These are phyloP conservation scores for Siphlonurus alternatus DNA, from an alignment of 2,888 invertebrate species.

Conservation along the genomic window DNA sequence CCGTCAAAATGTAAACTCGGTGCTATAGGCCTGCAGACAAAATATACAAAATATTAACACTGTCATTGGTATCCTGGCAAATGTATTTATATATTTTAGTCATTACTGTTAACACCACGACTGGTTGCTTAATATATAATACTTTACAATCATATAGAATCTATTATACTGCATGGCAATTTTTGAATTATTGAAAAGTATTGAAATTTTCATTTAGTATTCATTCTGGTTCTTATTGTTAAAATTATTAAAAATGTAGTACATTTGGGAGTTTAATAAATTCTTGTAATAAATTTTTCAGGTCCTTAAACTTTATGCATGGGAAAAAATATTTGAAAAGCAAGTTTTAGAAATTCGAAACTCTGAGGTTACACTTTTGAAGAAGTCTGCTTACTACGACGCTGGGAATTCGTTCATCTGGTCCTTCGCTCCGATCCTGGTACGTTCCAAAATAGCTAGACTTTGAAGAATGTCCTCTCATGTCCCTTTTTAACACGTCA, in stretches of 20 bases:
- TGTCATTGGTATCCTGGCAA: neutral
- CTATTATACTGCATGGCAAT: no score
- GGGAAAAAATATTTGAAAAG: constrained; percentile 30
- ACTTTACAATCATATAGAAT: no score
- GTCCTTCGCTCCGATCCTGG: constrained; percentile 32
- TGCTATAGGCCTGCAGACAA: neutral
- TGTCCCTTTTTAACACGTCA: constrained; percentile 25
- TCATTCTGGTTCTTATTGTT: no score
- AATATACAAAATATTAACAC: neutral
- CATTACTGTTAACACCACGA: no score
- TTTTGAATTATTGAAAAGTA: no score
- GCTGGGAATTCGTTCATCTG: constrained; percentile 29
- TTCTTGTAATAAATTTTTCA: no score
- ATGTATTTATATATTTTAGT: no score
- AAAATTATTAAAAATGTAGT: no score
- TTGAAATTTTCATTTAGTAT: no score
- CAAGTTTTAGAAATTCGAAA: constrained; percentile 29
- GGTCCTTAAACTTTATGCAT: constrained; percentile 31
- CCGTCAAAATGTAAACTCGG: no score
- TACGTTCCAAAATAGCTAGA: constrained; percentile 23
- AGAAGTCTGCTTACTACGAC: constrained; percentile 27
- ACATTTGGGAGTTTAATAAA: no score
- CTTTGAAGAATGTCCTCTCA: constrained; percentile 23
- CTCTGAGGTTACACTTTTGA: constrained; percentile 29
- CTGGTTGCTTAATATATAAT: no score